Conservation (phyloP, 2,888 invertebrate genomes). For the Eucera pruinosa region DNA sequence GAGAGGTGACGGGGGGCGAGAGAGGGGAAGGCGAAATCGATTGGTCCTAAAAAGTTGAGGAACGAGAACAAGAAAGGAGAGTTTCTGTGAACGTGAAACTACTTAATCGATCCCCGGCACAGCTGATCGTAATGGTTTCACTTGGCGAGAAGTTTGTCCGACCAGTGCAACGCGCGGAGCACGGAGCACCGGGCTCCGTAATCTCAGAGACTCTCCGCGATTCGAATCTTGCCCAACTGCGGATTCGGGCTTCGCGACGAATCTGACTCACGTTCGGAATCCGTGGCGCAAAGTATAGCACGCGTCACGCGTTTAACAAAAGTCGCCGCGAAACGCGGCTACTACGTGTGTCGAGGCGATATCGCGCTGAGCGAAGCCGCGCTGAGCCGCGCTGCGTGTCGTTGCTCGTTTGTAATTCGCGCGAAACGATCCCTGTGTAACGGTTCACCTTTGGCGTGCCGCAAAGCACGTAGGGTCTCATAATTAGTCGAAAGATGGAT, state of each 20-base stretch:
- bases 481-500: too few species aligned
- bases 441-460: slow-evolving; percentile 54
- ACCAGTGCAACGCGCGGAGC: too few species aligned
- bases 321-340: background rate
- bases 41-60: slow-evolving; percentile 3
- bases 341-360: too few species aligned
- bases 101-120: slow-evolving; percentile 74
- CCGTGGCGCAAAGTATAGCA: background rate
- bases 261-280: background rate
- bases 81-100: slow-evolving; percentile 58
- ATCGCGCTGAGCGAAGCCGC: background rate
- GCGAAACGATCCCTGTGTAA: slow-evolving; percentile 52
- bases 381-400: too few species aligned
- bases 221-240: background rate
- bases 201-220: slow-evolving; percentile 16
- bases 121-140: slow-evolving; percentile 53
- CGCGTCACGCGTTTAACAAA: background rate
- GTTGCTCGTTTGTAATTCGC: slow-evolving; percentile 38
- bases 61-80: slow-evolving; percentile 2
- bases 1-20: too few species aligned
- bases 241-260: slow-evolving; percentile 13
- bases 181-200: background rate
- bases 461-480: too few species aligned
- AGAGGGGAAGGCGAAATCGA: too few species aligned
- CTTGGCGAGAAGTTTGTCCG: slow-evolving; percentile 38